Base-by-base conservation (phyloP, 1,140 invertebrate genomes). In the Heliconius congener region DNA sequence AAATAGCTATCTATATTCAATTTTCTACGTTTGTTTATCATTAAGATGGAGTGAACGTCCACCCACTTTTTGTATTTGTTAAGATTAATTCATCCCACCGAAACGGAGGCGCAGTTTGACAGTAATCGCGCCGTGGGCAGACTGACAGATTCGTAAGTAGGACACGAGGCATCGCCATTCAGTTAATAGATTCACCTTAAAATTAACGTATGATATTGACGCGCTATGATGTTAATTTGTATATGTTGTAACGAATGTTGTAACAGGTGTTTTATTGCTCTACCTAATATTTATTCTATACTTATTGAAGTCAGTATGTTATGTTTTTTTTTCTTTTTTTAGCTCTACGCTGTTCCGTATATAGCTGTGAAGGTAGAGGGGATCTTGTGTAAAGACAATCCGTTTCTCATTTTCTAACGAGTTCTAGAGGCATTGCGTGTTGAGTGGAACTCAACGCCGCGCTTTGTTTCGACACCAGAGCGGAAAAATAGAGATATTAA, bases 1-100 rank as follows among this genome's bases (percentile, higher is more conserved):
- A 23, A 0, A 71, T 50, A 70, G 23, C 5, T 71, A 42, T 9
- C 5, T 52, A 42, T 9, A 37, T 39, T 76, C 42, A 52, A 76
- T 76, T 23, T 76, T n/a, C 16, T 50, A 8, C 66, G 71, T 78
- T 72, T 74, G 34, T 74, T 77, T 71, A 34, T 8, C 70, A 81
- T 77, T 81, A 77, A 77, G 70, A 77, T 77, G 77, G 75, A 81
- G 76, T 78, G 73, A 60, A 73, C 76, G 76, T 81, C 76, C 80
- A 72, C 80, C 76, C 76, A 81, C 76, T 71, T 75, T 72, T 73
- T 50, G 80, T 75, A 57, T 77, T 77, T 42, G 71, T 70, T 78
- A 60, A 78, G 72, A 77, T 75, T 42, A 81, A 77, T 78, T 50
- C 66, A 75, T 74, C 76, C 80, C 73, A 74, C 73, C 80, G 74